Conservation (phyloP, 2,113 vertebrate species). For the Sphyrna mokarran region DNA sequence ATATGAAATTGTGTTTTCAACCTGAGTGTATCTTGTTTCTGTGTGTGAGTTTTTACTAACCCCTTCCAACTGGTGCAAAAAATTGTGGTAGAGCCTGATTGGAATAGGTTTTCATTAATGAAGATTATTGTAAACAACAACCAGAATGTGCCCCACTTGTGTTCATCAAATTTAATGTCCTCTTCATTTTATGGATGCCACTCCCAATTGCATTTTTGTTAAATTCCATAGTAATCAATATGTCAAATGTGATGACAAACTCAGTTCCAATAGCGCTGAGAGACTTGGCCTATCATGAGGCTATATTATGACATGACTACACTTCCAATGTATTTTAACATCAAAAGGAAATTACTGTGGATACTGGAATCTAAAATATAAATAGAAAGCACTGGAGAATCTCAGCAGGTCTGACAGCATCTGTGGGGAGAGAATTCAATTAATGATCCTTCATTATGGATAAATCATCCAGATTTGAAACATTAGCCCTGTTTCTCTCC, state of each 20-base stretch:
- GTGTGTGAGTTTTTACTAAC: background rate
- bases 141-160: too few relatives aligned
- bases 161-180: background rate
- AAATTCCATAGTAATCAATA: background rate
- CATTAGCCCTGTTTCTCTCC: too few relatives aligned
- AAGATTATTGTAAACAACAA: background rate
- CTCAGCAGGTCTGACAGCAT: too few relatives aligned
- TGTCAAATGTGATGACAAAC: background rate
- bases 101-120: background rate
- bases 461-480: too few relatives aligned
- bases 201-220: background rate
- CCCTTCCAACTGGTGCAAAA: conserved; percentile 6
- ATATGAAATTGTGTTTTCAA: conserved; percentile 16
- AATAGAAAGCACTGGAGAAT: too few relatives aligned
- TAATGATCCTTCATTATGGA: too few relatives aligned
- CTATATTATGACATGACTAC: background rate
- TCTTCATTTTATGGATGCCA: background rate
- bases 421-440: too few relatives aligned
- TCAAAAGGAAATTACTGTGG: too few relatives aligned
- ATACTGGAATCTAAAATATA: too few relatives aligned
- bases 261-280: background rate
- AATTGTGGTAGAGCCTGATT: background rate
- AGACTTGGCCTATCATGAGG: background rate
- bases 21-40: background rate
- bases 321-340: background rate